Evolutionary conservation across 2,888 invertebrate species (phyloP), one percentile per base, ranked within the genome.

Genomic region (Zaprionus obscuricornis): DNA sequence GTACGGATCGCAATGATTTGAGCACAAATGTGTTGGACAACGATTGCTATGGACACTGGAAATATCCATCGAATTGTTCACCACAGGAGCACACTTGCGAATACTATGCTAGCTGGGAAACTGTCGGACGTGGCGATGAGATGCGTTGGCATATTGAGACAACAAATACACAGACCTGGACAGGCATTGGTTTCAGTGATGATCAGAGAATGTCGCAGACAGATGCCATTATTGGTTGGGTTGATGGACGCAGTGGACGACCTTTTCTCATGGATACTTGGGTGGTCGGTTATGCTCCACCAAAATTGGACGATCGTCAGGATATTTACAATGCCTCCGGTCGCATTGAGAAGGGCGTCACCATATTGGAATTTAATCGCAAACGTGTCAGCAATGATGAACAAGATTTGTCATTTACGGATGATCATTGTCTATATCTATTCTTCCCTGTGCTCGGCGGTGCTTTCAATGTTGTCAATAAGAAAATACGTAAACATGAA

Each of bases 231-330:
- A 91, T 97, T 13, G 97, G 97, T 1, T 97, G 96, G 96, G 94
- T 97, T 17, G 96, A 97, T 88, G 62, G 72, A 10, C 92, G 93
- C 43, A 92, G 92, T 4, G 95, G 95, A 0, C 92, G 96, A 0
- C 94, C 95, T 0, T 96, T 96, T 91, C 89, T 97, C 14, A 96
- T 96, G 95, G 97, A 97, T 89, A 95, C 96, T 0, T 97, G 95
- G 95, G 93, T 97, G 55, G 92, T 92, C 50, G 96, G 96, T 0
- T 97, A 97, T 91, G 93, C 93, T 1, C 92, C 94, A 5, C 96
- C 96, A 0, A 90, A 93, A 6, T 90, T 95, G 8, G 96, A 96
- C 88, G 89, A 91, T 0, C 92, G 92, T 0, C 97, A 97, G 91
- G 95, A 96, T 87, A 92, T 96, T 40, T 91, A 91, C 73, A 93